These are phyloP conservation scores for Ceraclea dissimilis DNA, from an alignment of 2,888 invertebrate genomes.

Conservation along the genomic window DNA sequence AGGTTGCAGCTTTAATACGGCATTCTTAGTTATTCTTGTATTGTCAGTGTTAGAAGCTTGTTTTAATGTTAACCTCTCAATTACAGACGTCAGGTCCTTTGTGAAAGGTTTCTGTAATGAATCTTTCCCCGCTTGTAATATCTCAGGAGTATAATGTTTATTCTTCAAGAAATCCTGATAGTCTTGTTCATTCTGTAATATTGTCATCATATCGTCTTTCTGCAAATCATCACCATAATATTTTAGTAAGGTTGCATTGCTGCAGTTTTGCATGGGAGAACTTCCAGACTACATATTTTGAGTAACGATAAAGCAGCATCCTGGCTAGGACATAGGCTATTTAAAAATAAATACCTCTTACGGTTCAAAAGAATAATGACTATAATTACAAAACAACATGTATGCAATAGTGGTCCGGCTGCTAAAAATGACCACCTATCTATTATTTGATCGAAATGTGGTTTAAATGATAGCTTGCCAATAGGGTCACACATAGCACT, in stretches of 20 bases:
- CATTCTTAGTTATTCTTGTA: neutral
- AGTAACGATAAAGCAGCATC: too few species aligned
- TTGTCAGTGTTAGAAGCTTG: constrained; percentile 31
- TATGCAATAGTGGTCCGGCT: too few species aligned
- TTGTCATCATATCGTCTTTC: constrained; percentile 42
- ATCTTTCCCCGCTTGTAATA: neutral
- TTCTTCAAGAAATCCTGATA: constrained; percentile 39
- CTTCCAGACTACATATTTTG: too few species aligned
- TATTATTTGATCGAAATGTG: too few species aligned
- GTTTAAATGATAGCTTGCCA: too few species aligned
- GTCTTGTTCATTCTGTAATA: constrained; percentile 43
- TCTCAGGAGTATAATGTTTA: constrained; percentile 21
- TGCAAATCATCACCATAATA: too few species aligned
- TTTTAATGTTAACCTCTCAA: constrained; percentile 44
- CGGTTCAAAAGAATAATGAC: too few species aligned
- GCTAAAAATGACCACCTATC: too few species aligned
- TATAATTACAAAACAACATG: too few species aligned
- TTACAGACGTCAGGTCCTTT: constrained; percentile 49
- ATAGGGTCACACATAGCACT: too few species aligned
- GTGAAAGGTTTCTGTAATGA: constrained; percentile 34
- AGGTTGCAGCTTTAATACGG: constrained; percentile 1
- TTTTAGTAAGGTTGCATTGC: too few species aligned
- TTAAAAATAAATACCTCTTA: neutral
- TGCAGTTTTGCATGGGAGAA: too few species aligned
- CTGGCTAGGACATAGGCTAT: neutral